Evolutionary conservation across 2,797 vertebrate genomes (phyloP).

Genomic region (Cossypha caffra): DNA sequence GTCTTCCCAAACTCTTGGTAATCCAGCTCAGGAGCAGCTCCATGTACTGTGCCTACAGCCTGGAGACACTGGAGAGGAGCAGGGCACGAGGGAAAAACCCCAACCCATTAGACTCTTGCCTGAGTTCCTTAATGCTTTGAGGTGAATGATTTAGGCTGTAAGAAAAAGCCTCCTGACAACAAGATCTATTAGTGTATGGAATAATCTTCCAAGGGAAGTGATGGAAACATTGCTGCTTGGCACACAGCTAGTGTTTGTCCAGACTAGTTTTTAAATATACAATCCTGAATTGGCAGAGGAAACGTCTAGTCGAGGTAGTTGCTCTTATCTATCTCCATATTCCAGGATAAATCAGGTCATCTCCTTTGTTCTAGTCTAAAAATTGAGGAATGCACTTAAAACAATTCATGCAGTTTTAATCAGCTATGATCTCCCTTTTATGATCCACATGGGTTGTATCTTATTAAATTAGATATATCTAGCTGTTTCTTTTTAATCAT

Average conservation of each 20-base stretch:
- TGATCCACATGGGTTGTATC: constrained; percentile 65
- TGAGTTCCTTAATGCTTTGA: constrained; percentile 43
- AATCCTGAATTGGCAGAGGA: constrained; percentile 52
- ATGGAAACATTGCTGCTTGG: constrained; percentile 66
- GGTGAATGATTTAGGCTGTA: constrained; percentile 40
- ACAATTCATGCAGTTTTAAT: constrained; percentile 72
- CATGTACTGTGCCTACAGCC: rapidly evolving
- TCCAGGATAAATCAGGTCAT: constrained; percentile 71
- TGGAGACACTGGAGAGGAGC: background rate
- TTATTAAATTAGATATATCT: constrained; percentile 69
- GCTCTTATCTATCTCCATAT: constrained; percentile 66
- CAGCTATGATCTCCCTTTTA: constrained; percentile 70
- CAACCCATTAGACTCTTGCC: constrained; percentile 18
- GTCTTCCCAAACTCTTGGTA: background rate
- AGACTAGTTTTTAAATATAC: constrained; percentile 70
- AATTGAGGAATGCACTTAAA: constrained; percentile 71
- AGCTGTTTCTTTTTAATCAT: constrained; percentile 65
- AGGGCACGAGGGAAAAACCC: background rate
- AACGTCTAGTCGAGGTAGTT: constrained; percentile 64
- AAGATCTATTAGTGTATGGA: constrained; percentile 62
- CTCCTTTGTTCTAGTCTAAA: constrained; percentile 68
- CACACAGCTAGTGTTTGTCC: constrained; percentile 62
- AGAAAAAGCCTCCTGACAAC: constrained; percentile 49
- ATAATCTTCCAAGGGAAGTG: constrained; percentile 61
- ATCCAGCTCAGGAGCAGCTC: background rate